Evolutionary conservation across 2,888 invertebrate species (phyloP).

Genomic region (Polyploca ridens): DNA sequence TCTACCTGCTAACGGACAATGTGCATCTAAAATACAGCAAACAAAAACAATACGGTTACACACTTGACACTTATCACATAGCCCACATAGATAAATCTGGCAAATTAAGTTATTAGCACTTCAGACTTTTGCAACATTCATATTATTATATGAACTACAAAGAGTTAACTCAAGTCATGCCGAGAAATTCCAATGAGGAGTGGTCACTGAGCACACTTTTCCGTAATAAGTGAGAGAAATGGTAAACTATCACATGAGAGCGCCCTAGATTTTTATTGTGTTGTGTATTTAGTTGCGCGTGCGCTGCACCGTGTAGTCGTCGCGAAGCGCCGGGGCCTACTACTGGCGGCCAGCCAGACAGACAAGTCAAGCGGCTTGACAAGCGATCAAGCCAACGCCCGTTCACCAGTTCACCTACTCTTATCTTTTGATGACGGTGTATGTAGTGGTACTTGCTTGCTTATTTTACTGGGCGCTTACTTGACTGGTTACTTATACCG

Average conservation of each 20-base stretch:
- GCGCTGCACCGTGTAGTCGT: constrained; percentile 70
- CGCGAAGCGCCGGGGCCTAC: constrained; percentile 69
- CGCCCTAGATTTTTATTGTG: constrained; percentile 59
- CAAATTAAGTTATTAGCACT: constrained; percentile 60
- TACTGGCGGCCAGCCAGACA: constrained; percentile 66
- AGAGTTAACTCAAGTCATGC: constrained; percentile 23
- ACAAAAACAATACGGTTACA: constrained; percentile 59
- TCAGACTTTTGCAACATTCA: constrained; percentile 54
- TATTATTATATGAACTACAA: constrained; percentile 32
- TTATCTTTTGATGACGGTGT: constrained; percentile 74
- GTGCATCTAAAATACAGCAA: constrained; percentile 51
- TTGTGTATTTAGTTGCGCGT: constrained; percentile 52
- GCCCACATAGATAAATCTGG: constrained; percentile 71
- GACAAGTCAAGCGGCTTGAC: constrained; percentile 42
- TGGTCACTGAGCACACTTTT: constrained; percentile 64
- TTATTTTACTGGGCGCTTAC: constrained; percentile 59
- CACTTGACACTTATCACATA: constrained; percentile 74
- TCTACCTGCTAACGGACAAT: constrained; percentile 50
- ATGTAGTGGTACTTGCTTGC: constrained; percentile 45
- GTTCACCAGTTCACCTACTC: constrained; percentile 79
- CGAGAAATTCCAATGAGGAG: constrained; percentile 50
- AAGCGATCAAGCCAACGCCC: constrained; percentile 63
- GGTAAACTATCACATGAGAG: constrained; percentile 68
- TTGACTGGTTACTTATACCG: constrained; percentile 60
- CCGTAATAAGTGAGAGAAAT: constrained; percentile 66